Evolutionary conservation across 1,140 invertebrate species (phyloP), one percentile per base, ranked within the genome.

Genomic region (Panagrolaimus sp.): DNA sequence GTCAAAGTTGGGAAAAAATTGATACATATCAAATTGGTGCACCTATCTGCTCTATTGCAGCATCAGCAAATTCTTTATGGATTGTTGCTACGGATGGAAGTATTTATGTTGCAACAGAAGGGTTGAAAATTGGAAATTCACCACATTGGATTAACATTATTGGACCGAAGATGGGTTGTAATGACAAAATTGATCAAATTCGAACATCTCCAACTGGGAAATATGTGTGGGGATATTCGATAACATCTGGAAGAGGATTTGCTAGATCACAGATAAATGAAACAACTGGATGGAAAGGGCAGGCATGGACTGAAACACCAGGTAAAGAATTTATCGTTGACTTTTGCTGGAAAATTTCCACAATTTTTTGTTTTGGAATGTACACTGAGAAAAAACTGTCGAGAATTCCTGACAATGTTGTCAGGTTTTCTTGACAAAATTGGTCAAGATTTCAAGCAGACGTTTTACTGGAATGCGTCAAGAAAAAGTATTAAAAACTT

Each of bases 101-200:
- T 2, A 51, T 67, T 63, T 67, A 23, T 16, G 20, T 62, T 11
- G 47, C n/a, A 57, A 38, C 46, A 7, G 47, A 57, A 67, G 44
- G 47, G 27, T n/a, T 57, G 0, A 20, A 27, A 9, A 20, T 57
- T 16, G 51, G 20, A 1, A 57, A 5, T 57, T 20, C 20, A 13
- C 51, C n/a, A 13, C 51, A 57, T 57, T 57, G 51, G 51, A 57
- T 27, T 5, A 57, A 57, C 8, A 23, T 57, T 8, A 9, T 25
- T 25, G 27, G 20, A 2, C 51, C 51, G 2, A 20, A 57, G 20
- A 20, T 42, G 44, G 1, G 14, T n/a, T n/a, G n/a, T 27, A 67
- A 67, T 23, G 66, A 67, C 13, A 67, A 67, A 44, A 67, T 67
- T 31, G 66, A 67, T 44, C 66, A 67, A 57, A 46, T 67, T n/a